Evolutionary conservation across 2,113 vertebrate species (phyloP).

Genomic region (Leucosticte australis): DNA sequence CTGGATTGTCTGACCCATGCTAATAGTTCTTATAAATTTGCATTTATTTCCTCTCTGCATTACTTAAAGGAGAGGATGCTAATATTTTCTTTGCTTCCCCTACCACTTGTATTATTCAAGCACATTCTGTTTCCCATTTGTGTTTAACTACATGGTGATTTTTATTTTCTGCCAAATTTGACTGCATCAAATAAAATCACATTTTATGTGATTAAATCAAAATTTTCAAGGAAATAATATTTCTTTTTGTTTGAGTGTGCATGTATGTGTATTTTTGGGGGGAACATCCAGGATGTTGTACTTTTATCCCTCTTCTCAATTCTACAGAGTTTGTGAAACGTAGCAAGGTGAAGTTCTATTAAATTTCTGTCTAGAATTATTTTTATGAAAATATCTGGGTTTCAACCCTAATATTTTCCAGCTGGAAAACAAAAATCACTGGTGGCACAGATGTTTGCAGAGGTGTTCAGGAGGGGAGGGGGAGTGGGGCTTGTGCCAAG

Average conservation of each 20-base stretch:
- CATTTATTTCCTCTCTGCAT: background rate
- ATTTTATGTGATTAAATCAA: background rate
- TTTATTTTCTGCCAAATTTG: background rate
- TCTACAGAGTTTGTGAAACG: background rate
- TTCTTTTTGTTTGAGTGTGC: background rate
- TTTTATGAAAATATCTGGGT: background rate
- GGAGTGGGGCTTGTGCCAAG: rapidly evolving
- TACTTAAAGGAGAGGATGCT: background rate
- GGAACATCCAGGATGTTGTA: background rate
- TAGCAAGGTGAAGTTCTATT: background rate
- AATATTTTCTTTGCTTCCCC: background rate
- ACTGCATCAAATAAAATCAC: background rate
- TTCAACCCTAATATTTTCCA: background rate
- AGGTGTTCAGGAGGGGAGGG: rapidly evolving
- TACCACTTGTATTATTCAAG: background rate
- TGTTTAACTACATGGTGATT: background rate
- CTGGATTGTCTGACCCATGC: background rate
- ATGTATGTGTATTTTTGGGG: background rate
- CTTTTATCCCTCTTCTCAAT: background rate
- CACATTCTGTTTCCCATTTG: background rate
- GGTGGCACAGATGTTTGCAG: background rate
- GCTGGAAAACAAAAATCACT: background rate
- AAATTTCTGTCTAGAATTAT: background rate
- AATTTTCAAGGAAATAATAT: background rate
- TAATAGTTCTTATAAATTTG: background rate